Evolutionary conservation across 92 coral and sea anemone genomes (phyloP).

Genomic region (Metridium senile): DNA sequence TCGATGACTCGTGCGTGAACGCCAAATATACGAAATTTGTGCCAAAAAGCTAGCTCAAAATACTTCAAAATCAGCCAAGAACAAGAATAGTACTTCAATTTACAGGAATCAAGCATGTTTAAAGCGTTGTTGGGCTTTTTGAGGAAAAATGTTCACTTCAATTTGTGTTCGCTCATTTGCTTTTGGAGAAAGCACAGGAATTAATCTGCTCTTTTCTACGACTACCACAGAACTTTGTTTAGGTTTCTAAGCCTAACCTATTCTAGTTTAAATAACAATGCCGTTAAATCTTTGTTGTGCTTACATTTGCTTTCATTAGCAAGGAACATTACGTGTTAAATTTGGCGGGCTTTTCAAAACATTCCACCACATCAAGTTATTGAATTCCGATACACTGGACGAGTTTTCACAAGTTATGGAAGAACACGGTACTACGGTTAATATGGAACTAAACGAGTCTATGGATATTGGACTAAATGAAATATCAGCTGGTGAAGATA

Average conservation of each 20-base stretch:
- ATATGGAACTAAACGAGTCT: neutral
- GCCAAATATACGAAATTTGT: no score
- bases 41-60: neutral
- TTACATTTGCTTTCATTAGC: no score
- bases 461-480: neutral
- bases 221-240: neutral
- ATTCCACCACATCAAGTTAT: neutral
- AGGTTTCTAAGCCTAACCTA: neutral
- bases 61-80: neutral
- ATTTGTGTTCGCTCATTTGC: neutral
- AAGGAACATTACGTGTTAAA: neutral
- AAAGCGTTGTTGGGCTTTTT: neutral
- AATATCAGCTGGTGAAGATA: neutral
- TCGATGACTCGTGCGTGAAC: no score
- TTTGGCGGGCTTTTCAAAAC: slow-evolving; percentile 38
- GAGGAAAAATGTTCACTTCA: neutral
- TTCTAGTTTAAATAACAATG: no score
- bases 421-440: neutral
- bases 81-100: neutral
- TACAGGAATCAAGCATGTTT: neutral
- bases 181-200: neutral
- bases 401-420: neutral
- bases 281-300: no score
- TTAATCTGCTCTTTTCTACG: neutral
- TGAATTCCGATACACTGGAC: neutral